Evolutionary conservation across 2,888 invertebrate genomes (phyloP), one percentile per base, ranked within the genome.

Genomic region (Thumatha senex): DNA sequence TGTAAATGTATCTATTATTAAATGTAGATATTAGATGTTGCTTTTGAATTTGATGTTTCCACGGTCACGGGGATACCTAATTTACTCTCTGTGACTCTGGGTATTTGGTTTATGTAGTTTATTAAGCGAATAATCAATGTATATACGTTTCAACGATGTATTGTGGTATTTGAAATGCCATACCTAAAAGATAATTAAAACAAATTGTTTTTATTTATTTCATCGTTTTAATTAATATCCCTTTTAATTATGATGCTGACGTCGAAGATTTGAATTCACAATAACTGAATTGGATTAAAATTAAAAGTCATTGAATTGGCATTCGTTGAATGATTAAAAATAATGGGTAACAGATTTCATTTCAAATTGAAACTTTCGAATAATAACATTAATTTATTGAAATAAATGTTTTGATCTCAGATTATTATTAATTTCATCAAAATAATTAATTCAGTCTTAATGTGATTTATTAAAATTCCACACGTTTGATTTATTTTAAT

Each of bases 91-190:
- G n/a, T n/a, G n/a, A n/a, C n/a, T n/a, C n/a, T 24, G 5, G 3
- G 3, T 24, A 24, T 24, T 5, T 24, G 18, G 2, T 24, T 24
- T 24, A 24, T 24, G 18, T 24, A 86, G 82, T 80, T 70, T 72
- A 70, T 82, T 82, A 80, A 79, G 76, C 68, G 70, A 75, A 82
- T 82, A 4, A 24, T 24, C 18, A 86, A 66, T 67, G 79, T 82
- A 87, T 87, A 86, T 89, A 82, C 85, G 75, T 86, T 89, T 88
- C 88, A 88, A 89, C 86, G 86, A 89, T 89, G 87, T 90, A 89
- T 84, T 82, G 86, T 80, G 86, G 72, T 74, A 70, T 86, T 88
- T 90, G 89, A 89, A 73, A 88, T 82, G 86, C 86, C 87, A 88
- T 88, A 84, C 66, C 78, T 24, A 24, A 5, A 24, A 4, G 18